Evolutionary conservation across 2,113 vertebrate species (phyloP).

Genomic region (Zosterops japonicus): DNA sequence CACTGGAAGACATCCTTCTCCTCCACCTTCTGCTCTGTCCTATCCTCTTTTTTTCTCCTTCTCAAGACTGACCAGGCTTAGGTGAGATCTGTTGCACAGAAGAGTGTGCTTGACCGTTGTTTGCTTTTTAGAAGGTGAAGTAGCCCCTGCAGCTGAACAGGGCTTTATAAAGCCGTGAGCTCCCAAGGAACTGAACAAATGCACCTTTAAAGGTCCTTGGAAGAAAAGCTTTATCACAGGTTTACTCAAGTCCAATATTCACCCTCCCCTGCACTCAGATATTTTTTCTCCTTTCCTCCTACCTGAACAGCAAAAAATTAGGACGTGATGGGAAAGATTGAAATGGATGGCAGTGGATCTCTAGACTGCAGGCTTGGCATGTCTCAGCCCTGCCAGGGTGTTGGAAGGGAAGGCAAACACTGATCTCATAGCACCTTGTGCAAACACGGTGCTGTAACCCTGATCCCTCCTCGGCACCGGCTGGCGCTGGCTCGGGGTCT

Average conservation of each 20-base stretch:
- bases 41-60: neutral
- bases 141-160: neutral
- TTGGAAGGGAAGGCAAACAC: neutral
- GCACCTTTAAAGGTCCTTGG: neutral
- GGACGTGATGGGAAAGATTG: neutral
- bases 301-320: neutral
- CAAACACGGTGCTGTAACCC: neutral
- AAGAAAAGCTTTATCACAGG: neutral
- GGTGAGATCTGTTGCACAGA: neutral
- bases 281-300: neutral
- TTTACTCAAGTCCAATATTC: neutral
- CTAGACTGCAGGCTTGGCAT: neutral
- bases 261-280: neutral
- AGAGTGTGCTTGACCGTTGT: neutral
- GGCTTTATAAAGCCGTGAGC: neutral
- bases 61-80: neutral
- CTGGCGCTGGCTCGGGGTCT: fast-evolving
- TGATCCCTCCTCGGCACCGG: neutral
- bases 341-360: neutral
- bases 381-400: neutral
- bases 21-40: neutral
- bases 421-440: neutral
- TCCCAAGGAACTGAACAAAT: neutral
- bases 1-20: neutral
- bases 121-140: neutral